These are phyloP conservation scores for Volucella inflata DNA, from an alignment of 2,888 invertebrate genomes.

Conservation along the genomic window DNA sequence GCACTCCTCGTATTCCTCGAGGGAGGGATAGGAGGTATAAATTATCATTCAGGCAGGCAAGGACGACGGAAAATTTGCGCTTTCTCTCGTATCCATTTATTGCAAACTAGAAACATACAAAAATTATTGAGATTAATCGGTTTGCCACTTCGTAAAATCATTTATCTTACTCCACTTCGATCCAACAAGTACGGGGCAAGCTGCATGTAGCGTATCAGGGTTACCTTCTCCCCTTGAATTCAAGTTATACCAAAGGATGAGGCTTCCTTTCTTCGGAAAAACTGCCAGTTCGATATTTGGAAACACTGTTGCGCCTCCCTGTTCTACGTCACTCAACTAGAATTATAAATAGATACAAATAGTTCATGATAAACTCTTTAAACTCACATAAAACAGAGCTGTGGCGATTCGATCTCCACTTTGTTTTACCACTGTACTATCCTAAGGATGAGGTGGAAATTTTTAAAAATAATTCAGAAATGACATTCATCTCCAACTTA, in stretches of 20 bases:
- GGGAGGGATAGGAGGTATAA: too few species aligned
- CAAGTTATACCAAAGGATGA: constrained; percentile 81
- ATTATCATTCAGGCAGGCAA: constrained; percentile 80
- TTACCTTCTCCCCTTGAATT: constrained; percentile 77
- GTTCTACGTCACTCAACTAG: constrained; percentile 97
- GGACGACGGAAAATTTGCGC: constrained; percentile 90
- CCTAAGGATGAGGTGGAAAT: background rate
- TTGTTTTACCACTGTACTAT: constrained; percentile 70
- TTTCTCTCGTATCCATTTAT: constrained; percentile 94
- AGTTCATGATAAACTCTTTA: background rate
- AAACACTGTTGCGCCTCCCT: constrained; percentile 99
- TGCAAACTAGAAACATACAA: constrained; percentile 86
- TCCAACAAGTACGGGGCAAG: constrained; percentile 81
- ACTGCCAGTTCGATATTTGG: constrained; percentile 92
- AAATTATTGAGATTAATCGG: background rate
- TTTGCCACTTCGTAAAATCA: background rate
- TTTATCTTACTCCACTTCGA: constrained; percentile 80
- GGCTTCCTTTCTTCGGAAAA: constrained; percentile 91
- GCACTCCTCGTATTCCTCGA: too few species aligned
- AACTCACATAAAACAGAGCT: constrained; percentile 96
- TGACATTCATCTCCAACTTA: constrained; percentile 66
- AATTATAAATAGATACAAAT: background rate
- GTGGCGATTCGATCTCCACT: constrained; percentile 97
- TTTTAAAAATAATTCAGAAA: background rate
- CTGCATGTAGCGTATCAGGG: constrained; percentile 79